phyloP scores from a whole-genome alignment of 2,888 invertebrate genomes.

The Drosophila monieri region DNA sequence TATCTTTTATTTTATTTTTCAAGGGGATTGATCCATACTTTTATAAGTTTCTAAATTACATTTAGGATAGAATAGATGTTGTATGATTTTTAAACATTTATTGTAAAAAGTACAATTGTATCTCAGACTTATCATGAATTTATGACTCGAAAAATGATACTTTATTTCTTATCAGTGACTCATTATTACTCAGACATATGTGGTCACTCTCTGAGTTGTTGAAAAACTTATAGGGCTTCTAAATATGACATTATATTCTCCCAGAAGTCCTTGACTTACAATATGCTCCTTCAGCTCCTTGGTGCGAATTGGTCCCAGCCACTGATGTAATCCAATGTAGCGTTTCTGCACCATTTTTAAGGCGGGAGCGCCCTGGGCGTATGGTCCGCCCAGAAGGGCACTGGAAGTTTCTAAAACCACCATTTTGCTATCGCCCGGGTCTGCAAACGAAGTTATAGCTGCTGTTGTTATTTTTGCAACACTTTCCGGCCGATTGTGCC shows the following conservation, averaged over 20 bases:
- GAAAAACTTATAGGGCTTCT: too few species aligned
- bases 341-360: slow-evolving; percentile 95
- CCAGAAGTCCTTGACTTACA: slow-evolving; percentile 85
- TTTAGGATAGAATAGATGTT: too few species aligned
- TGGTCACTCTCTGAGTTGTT: too few species aligned
- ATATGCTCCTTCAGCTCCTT: slow-evolving; percentile 93
- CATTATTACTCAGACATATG: neutral
- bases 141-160: neutral
- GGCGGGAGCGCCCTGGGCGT: slow-evolving; percentile 92
- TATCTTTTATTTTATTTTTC: neutral
- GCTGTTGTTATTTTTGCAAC: slow-evolving; percentile 17
- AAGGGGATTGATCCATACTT: too few species aligned
- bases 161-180: neutral
- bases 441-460: slow-evolving; percentile 35
- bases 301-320: slow-evolving; percentile 92
- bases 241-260: too few species aligned
- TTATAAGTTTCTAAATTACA: too few species aligned
- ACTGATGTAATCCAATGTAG: slow-evolving; percentile 95
- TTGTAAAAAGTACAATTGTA: neutral
- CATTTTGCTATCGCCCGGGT: slow-evolving; percentile 83
- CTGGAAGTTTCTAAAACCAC: slow-evolving; percentile 91
- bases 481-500: slow-evolving; percentile 47
- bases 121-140: neutral
- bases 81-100: too few species aligned
- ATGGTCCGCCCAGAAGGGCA: slow-evolving; percentile 90